Conservation (phyloP, 2,113 vertebrate species). For the Oryzias melastigma region DNA sequence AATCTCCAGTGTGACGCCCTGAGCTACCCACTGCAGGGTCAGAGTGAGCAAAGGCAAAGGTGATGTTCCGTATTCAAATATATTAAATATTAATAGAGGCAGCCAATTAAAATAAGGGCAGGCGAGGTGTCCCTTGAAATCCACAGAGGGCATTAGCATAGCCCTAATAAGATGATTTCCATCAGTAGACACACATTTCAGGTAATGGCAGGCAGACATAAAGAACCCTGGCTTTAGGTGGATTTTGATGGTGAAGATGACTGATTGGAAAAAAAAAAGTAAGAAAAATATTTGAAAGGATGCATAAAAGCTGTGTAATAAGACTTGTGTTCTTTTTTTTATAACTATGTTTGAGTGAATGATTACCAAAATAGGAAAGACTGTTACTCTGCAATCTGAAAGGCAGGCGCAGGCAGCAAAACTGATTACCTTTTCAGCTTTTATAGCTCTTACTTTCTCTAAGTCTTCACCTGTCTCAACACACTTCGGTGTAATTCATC, state of each 20-base stretch:
- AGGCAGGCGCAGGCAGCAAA: slow-evolving; percentile 20
- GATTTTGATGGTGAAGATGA: slow-evolving; percentile 1
- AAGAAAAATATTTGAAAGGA: neutral
- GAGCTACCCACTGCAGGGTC: slow-evolving; percentile 29
- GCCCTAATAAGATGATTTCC: slow-evolving; percentile 65
- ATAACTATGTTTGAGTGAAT: neutral
- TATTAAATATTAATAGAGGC: slow-evolving; percentile 67
- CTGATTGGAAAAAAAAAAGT: neutral
- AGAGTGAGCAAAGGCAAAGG: slow-evolving; percentile 48
- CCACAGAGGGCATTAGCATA: slow-evolving; percentile 54
- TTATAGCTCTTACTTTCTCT: slow-evolving; percentile 1
- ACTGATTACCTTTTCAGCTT: slow-evolving; percentile 37
- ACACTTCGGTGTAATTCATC: slow-evolving; percentile 59
- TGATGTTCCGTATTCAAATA: slow-evolving; percentile 56
- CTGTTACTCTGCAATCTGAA: slow-evolving; percentile 12
- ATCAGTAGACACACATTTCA: slow-evolving; percentile 41
- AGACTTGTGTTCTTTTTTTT: neutral
- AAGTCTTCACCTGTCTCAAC: slow-evolving; percentile 46
- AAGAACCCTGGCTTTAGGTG: slow-evolving; percentile 7
- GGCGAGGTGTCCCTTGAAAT: slow-evolving; percentile 56
- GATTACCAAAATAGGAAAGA: neutral
- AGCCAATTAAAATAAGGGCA: slow-evolving; percentile 66
- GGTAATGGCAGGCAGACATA: slow-evolving; percentile 23
- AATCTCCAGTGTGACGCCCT: slow-evolving; percentile 11
- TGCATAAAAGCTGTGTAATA: slow-evolving; percentile 2